Evolutionary conservation across 2,113 vertebrate species (phyloP).

Genomic region (Pseudorhombus dupliciocellatus): DNA sequence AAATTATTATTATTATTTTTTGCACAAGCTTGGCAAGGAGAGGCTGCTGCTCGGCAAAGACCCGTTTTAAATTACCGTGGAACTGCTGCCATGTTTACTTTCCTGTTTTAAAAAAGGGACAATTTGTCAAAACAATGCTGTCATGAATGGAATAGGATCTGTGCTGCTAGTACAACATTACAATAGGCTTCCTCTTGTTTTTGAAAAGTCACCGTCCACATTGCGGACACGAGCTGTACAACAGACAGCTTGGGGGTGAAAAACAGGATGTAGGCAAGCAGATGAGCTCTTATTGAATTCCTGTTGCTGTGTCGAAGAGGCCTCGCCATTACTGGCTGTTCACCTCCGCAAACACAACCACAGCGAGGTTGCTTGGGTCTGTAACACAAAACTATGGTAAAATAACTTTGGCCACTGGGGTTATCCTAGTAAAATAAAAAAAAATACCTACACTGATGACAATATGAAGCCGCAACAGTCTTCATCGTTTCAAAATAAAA

Average conservation of each 20-base stretch:
- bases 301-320: conserved; percentile 61
- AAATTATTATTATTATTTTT: conserved; percentile 4
- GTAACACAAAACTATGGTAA: conserved; percentile 43
- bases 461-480: not conserved
- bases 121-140: conserved; percentile 65
- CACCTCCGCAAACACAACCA: conserved; percentile 45
- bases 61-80: conserved; percentile 4
- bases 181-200: conserved; percentile 60
- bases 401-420: not conserved
- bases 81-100: conserved; percentile 33
- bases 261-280: conserved; percentile 58
- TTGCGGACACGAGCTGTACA: conserved; percentile 45
- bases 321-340: conserved; percentile 65
- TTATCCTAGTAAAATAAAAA: no score
- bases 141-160: conserved; percentile 41
- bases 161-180: conserved; percentile 49
- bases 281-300: conserved; percentile 80
- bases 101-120: conserved; percentile 32
- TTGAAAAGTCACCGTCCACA: conserved; percentile 42
- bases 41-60: not conserved
- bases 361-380: conserved; percentile 9
- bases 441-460: no score
- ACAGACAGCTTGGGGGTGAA: not conserved
- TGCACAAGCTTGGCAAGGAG: not conserved
- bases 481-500: no score